Base-by-base conservation (phyloP, 1,140 invertebrate species). In the Panulirus ornatus region DNA sequence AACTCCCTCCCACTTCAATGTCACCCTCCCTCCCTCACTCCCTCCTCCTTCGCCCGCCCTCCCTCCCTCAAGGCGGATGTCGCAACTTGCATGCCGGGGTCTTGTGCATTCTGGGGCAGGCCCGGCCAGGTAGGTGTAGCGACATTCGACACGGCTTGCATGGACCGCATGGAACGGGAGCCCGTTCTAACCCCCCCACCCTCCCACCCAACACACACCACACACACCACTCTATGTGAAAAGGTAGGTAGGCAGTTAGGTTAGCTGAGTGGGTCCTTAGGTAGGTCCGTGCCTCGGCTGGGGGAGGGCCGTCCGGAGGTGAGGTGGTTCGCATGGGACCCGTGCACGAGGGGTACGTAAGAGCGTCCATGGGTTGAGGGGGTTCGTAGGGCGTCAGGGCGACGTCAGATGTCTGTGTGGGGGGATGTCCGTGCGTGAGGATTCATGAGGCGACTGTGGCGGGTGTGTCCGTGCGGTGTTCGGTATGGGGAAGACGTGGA, bases 71-170 rank as follows among this genome's bases (percentile, higher is more conserved):
- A 44, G 27, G 42, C 34, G 76, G 76, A 79, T 79, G 76, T 79
- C 51, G 76, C 76, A 79, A 79, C 42, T 79, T 79, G 76, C 76
- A 79, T 79, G 76, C 76, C 76, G 51, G 42, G 27, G 36, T 14
- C 42, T 44, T 30, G 76, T 79, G 76, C 76, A 79, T 79, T 79
- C 76, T 79, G 76, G 76, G 44, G 42, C 76, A 54, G 42, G 42
- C 76, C 51, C 51, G 44, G 76, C 51, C 76, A 44, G 76, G 19
- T 79, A 51, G 76, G 76, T 79, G 76, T 51, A n/a, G n/a, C n/a
- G n/a, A n/a, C 76, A 79, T 40, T 79, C n/a, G 44, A 51, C 76
- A 42, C 76, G 76, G n/a, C 76, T 79, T 79, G 76, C 30, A 79
- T 44, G 76, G 76, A 79, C 76, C 76, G 76, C 76, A 79, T 34